Conservation (phyloP, 2,888 invertebrate genomes). For the Keiferia lycopersicella region DNA sequence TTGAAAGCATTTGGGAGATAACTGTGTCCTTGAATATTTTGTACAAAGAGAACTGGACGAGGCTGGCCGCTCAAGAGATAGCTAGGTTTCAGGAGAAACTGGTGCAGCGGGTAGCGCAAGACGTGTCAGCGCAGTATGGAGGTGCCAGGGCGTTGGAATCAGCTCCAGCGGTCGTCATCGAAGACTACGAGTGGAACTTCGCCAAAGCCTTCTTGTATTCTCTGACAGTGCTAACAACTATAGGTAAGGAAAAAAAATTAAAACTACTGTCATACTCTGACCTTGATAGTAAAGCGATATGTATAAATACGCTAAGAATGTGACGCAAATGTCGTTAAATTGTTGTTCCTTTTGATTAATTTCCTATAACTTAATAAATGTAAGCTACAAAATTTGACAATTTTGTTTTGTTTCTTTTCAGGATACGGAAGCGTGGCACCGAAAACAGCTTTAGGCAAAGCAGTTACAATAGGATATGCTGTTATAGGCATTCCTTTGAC, state of each 20-base stretch:
- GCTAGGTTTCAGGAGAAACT: conserved; percentile 90
- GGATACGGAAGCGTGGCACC: conserved; percentile 97
- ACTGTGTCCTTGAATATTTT: conserved; percentile 93
- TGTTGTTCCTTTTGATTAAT: too few relatives aligned
- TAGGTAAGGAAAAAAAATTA: conserved; percentile 81
- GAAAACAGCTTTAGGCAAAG: conserved; percentile 93
- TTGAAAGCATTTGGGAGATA: conserved; percentile 96
- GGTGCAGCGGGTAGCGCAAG: conserved; percentile 88
- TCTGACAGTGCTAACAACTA: conserved; percentile 95
- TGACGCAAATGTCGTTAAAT: too few relatives aligned
- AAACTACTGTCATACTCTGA: too few relatives aligned
- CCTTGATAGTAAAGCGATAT: too few relatives aligned
- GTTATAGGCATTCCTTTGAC: conserved; percentile 94
- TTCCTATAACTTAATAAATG: too few relatives aligned
- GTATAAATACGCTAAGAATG: too few relatives aligned
- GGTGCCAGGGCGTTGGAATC: conserved; percentile 72
- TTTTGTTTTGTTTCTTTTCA: conserved; percentile 53
- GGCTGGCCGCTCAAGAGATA: conserved; percentile 86
- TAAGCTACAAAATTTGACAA: too few relatives aligned
- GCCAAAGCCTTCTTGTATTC: conserved; percentile 96
- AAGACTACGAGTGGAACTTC: conserved; percentile 92
- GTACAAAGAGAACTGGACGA: conserved; percentile 94
- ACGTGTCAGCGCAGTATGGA: conserved; percentile 83
- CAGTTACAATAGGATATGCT: conserved; percentile 94
- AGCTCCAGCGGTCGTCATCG: conserved; percentile 63